Evolutionary conservation across 2,888 invertebrate species (phyloP).

Genomic region (Ptycholaimellus sp.): DNA sequence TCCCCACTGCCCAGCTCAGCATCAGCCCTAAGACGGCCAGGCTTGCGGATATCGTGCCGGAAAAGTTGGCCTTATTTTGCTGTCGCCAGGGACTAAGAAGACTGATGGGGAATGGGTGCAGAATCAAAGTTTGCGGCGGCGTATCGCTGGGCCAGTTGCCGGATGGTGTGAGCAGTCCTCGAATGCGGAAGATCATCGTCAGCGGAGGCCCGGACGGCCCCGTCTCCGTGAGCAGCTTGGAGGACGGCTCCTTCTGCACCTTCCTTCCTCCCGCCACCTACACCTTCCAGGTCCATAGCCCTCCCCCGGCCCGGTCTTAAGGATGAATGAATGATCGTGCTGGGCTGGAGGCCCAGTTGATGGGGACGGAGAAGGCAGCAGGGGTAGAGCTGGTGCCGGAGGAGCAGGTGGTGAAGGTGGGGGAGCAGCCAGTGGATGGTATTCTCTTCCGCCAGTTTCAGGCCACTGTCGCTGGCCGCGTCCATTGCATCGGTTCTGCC

Average conservation of each 20-base stretch:
- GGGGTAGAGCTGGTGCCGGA: conserved; percentile 40
- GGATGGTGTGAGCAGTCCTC: too few species aligned
- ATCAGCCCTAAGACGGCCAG: conserved; percentile 40
- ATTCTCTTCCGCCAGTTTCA: conserved; percentile 64
- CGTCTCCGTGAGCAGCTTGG: conserved; percentile 20
- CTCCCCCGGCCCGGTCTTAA: too few species aligned
- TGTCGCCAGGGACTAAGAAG: too few species aligned
- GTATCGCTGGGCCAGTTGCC: too few species aligned
- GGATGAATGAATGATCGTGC: too few species aligned
- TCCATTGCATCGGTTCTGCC: conserved; percentile 38
- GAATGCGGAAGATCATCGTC: too few species aligned
- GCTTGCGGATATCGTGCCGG: conserved; percentile 41
- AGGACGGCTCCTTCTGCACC: conserved; percentile 48
- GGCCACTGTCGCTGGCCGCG: conserved; percentile 48
- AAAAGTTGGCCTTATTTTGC: conserved; percentile 35
- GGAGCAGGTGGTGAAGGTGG: conserved; percentile 41
- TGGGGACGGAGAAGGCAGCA: too few species aligned
- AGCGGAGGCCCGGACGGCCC: background rate
- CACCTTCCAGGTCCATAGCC: conserved; percentile 13
- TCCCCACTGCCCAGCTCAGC: conserved; percentile 38
- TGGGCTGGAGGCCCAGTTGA: too few species aligned
- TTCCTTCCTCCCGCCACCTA: conserved; percentile 50
- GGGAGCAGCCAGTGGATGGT: conserved; percentile 42
- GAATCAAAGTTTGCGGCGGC: too few species aligned
- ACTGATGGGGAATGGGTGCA: too few species aligned